phyloP scores from a whole-genome alignment of 2,797 vertebrate species.

The Neosalanx taihuensis region DNA sequence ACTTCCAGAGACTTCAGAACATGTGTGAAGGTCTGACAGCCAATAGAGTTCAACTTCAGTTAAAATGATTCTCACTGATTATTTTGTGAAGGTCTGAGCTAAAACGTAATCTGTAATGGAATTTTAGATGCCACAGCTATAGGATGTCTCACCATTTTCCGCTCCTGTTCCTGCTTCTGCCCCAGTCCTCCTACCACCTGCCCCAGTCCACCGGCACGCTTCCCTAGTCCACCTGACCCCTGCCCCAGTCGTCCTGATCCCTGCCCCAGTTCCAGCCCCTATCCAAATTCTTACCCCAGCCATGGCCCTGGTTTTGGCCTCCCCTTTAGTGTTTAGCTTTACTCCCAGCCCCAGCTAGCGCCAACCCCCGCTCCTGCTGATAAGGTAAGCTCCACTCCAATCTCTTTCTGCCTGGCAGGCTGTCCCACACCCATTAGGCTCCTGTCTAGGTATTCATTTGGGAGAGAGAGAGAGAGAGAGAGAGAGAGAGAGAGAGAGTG shows the following conservation, averaged over 20 bases:
- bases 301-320: background rate
- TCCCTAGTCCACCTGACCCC: background rate
- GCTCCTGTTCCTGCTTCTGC: background rate
- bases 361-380: slow-evolving; percentile 22
- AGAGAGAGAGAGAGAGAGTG: slow-evolving; percentile 36
- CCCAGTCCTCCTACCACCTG: background rate
- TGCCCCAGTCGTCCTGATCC: background rate
- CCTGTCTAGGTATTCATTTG: slow-evolving; percentile 51
- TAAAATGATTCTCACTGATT: background rate
- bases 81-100: too few relatives aligned
- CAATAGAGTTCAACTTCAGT: too few relatives aligned
- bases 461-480: slow-evolving; percentile 35
- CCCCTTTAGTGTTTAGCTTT: background rate
- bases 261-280: background rate
- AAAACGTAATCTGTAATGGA: too few relatives aligned
- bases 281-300: background rate
- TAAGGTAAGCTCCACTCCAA: slow-evolving; percentile 48
- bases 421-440: slow-evolving; percentile 67
- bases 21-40: too few relatives aligned
- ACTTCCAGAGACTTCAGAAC: background rate
- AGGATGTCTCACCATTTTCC: background rate
- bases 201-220: background rate
- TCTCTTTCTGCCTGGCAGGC: slow-evolving; percentile 62
- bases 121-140: too few relatives aligned
- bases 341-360: background rate